A percentile compares a stretch with the other conserved stretches of the same genome.
These are phyloP conservation scores for Rhinichthys klamathensis DNA, from an alignment of 2,113 vertebrate genomes.

Conservation along the genomic window DNA sequence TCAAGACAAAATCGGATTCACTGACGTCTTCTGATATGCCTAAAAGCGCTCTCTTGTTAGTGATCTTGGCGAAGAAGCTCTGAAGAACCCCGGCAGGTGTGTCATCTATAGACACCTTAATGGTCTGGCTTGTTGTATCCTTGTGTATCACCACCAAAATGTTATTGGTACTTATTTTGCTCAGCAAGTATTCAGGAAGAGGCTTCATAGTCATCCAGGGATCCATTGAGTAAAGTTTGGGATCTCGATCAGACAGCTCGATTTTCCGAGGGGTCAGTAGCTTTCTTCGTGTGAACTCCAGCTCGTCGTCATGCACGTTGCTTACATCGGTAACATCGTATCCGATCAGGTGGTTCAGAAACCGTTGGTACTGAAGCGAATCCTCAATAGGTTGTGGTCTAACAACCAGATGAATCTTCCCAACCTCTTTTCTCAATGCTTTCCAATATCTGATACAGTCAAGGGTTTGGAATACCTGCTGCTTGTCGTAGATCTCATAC, in stretches of 20 bases:
- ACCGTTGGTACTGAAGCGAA: slow-evolving; percentile 86
- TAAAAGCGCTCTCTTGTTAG: slow-evolving; percentile 89
- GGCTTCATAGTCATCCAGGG: slow-evolving; percentile 90
- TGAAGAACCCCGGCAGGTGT: slow-evolving; percentile 86
- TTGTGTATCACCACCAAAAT: slow-evolving; percentile 91
- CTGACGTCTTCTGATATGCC: slow-evolving; percentile 85
- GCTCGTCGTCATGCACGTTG: slow-evolving; percentile 95
- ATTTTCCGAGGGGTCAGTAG: slow-evolving; percentile 89
- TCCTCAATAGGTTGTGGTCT: slow-evolving; percentile 80
- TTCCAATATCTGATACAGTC: slow-evolving; percentile 97
- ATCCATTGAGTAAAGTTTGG: slow-evolving; percentile 92
- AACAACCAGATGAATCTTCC: slow-evolving; percentile 87
- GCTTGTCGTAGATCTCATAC: slow-evolving; percentile 97
- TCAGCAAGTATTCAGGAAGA: slow-evolving; percentile 86
- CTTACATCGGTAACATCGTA: slow-evolving; percentile 96
- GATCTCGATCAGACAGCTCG: slow-evolving; percentile 85
- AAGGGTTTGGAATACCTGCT: slow-evolving; percentile 95
- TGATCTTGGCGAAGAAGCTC: slow-evolving; percentile 89
- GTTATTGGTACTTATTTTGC: slow-evolving; percentile 84
- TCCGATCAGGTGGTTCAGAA: slow-evolving; percentile 90
- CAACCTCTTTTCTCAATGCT: slow-evolving; percentile 84
- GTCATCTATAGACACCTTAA: slow-evolving; percentile 91
- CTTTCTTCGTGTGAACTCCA: slow-evolving; percentile 94
- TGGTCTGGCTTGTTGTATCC: slow-evolving; percentile 88
- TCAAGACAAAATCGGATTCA: slow-evolving; percentile 89